phyloP scores from a whole-genome alignment of 1,140 invertebrate species.

The Tetramorium simillimum region DNA sequence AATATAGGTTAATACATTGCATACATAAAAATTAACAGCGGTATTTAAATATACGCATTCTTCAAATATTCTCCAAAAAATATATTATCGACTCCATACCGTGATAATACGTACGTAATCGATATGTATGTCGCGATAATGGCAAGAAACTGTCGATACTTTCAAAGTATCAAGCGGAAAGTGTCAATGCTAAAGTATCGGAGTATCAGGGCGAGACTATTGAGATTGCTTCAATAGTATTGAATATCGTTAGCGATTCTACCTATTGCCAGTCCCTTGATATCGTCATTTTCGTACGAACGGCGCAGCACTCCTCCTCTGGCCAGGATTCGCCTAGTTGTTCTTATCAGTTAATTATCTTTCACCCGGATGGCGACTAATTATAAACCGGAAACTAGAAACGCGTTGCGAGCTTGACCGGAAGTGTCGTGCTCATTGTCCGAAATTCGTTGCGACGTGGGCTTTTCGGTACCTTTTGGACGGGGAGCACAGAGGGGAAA shows the following conservation, averaged over 20 bases:
- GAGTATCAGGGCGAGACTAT: slow-evolving; percentile 40
- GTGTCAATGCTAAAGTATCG: slow-evolving; percentile 54
- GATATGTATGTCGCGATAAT: slow-evolving; percentile 32
- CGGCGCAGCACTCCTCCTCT: slow-evolving; percentile 58
- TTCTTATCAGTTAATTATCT: slow-evolving; percentile 79
- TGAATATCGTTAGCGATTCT: slow-evolving; percentile 65
- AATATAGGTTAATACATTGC: neutral
- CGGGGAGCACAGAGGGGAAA: slow-evolving; percentile 12
- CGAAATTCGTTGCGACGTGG: slow-evolving; percentile 57
- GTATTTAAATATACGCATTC: neutral
- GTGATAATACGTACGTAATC: slow-evolving; percentile 37
- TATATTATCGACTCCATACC: neutral
- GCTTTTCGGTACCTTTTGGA: slow-evolving; percentile 33
- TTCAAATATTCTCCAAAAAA: neutral
- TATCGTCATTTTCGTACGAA: slow-evolving; percentile 56
- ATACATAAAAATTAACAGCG: neutral
- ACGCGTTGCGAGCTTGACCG: slow-evolving; percentile 73
- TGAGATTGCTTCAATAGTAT: slow-evolving; percentile 47
- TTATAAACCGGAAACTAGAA: slow-evolving; percentile 78
- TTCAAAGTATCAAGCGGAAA: slow-evolving; percentile 39
- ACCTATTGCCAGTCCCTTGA: slow-evolving; percentile 62
- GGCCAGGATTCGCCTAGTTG: slow-evolving; percentile 63
- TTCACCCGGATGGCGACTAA: slow-evolving; percentile 75
- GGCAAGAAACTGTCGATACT: slow-evolving; percentile 53
- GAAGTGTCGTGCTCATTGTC: slow-evolving; percentile 73